A percentile compares a stretch with the other conserved stretches of the same genome.
Conservation (phyloP, 1,140 invertebrate genomes). For the Drosophila murphyi region DNA sequence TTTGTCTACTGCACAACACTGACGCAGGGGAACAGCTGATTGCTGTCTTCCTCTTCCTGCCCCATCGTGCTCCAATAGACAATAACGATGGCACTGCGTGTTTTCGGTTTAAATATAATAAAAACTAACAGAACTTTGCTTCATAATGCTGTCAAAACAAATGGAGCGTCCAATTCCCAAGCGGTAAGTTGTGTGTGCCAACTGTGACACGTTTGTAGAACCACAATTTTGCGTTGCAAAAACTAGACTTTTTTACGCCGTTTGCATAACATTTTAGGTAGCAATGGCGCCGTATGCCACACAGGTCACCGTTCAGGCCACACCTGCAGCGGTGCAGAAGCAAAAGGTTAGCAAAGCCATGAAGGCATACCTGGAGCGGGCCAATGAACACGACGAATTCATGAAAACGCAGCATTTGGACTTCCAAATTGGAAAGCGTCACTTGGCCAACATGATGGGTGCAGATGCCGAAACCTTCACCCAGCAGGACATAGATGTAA, state of each 20-base stretch:
- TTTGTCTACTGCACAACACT: constrained; percentile 33
- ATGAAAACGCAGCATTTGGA: constrained; percentile 92
- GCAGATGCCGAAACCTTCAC: constrained; percentile 94
- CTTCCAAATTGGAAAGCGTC: constrained; percentile 95
- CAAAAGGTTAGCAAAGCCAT: constrained; percentile 93
- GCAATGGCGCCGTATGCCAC: constrained; percentile 54
- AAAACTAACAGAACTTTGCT: constrained; percentile 77
- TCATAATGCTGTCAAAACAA: constrained; percentile 52
- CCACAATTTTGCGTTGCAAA: background rate
- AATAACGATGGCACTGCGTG: constrained; percentile 69
- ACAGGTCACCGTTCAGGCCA: constrained; percentile 74
- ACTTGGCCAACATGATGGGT: constrained; percentile 99
- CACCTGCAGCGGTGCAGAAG: constrained; percentile 84
- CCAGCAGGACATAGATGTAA: constrained; percentile 94
- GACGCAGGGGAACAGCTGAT: constrained; percentile 49
- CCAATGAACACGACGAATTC: constrained; percentile 92
- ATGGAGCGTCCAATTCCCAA: constrained; percentile 18
- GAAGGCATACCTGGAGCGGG: constrained; percentile 93
- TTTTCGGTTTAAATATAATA: constrained; percentile 76
- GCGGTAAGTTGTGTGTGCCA: constrained; percentile 30
- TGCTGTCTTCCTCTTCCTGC: constrained; percentile 28
- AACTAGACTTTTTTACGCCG: background rate
- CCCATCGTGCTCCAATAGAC: constrained; percentile 18
- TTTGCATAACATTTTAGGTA: constrained; percentile 73
- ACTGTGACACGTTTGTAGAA: background rate